Base-by-base conservation (phyloP, 2,113 vertebrate species). In the Erythrolamprus reginae region DNA sequence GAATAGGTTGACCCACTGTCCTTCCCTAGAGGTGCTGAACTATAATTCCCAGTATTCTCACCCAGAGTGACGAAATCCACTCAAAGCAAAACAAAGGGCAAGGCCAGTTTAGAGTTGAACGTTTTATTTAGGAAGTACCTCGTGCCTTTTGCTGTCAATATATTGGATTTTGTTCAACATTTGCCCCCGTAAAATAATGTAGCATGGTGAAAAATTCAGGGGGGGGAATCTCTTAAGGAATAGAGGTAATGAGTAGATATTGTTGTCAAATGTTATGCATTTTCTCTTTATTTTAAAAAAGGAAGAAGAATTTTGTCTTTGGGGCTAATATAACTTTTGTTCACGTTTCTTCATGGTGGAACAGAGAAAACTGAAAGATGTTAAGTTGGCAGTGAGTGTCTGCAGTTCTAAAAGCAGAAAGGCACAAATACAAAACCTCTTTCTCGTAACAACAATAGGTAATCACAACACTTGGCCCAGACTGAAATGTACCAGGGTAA, bases 41-140 rank as follows among this genome's bases (percentile, higher is more conserved):
- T 77, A 38, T 77, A 38, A 77, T 19, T 77, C 33, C n/a, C n/a
- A 38, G 65, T 38, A 38, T 19, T 19, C 5, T 38, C 65, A 77
- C 8, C 17, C 65, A 77, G 65, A 38, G 1, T 77, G 70, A 38
- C 17, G 15, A 77, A 19, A 8, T 5, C 12, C 38, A n/a, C n/a
- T n/a, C n/a, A 47, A 88, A 89, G 90, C 58, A 65, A 93, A 87
- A 92, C 86, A 84, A 84, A 92, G 87, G 88, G 45, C 88, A 94
- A 90, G 86, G 91, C 92, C 88, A 91, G 84, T 51, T 82, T 92
- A 93, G 65, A 89, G 33, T 51, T 94, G 55, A 95, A 96, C 70
- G 84, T 90, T 97, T 96, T 96, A 95, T 96, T 95, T 96, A 93
- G 89, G 92, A 95, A 95, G 88, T 92, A 92, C 83, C 90, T 90